Base-by-base conservation (phyloP, 2,888 invertebrate genomes). In the Microctonus hyperodae region DNA sequence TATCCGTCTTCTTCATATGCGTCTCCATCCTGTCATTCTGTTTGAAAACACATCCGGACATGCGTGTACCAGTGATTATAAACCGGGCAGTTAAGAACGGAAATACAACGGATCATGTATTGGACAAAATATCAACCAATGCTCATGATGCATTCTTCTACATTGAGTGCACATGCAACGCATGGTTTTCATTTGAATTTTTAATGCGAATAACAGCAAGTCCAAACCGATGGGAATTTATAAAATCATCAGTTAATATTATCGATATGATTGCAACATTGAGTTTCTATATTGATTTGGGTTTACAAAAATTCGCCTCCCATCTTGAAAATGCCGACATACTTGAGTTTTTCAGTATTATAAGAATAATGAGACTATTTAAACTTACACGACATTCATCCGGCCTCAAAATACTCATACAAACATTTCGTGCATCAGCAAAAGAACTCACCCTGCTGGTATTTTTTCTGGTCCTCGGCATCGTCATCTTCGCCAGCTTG, bases 1-100 rank as follows among this genome's bases (percentile, higher is more conserved):
- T 98, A 84, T 98, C 98, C 75, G 97, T 99, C 82, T 98, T 98
- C 89, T 99, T 99, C 90, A 98, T 99, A 86, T 96, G 98, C 88
- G 94, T 98, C 76, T 99, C 98, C 76, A 99, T 99, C 85, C 88
- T 98, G 85, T 97, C 98, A 77, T 99, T 99, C 88, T 99, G 99
- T 88, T 90, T 99, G 84, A 99, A 99, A 89, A 99, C 99, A 57
- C 98, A 98, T 86, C 98, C 99, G 73, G 98, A 96, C 86, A 95
- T 98, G 94, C 89, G 97, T 79, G 95, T 95, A 79, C 97, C 97
- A 72, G 90, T 93, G 79, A 92, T 96, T 76, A 88, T 89, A 78
- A 93, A 94, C 86, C 89, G 91, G 79, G 89, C 92, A 70, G 92
- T 95, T 77, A 89, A 89, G 75, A 92, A 91, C 53, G 90, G 92